A percentile compares a stretch with the other conserved stretches of the same genome.
phyloP scores from a whole-genome alignment of 35 echinoderm and acorn worm species.

The Heliocidaris erythrogramma region DNA sequence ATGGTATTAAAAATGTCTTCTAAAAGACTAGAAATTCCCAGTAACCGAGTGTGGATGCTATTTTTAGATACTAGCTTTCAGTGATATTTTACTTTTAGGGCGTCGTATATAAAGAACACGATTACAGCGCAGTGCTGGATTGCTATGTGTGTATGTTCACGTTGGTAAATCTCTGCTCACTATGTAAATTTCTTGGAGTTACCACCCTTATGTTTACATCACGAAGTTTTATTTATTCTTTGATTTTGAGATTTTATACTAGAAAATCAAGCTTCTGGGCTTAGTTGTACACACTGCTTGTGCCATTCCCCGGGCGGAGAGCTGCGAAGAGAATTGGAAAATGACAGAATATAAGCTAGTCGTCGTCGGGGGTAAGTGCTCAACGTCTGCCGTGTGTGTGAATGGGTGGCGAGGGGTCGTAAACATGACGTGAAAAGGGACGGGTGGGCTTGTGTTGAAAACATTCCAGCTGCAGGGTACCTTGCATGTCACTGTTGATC shows the following conservation, averaged over 20 bases:
- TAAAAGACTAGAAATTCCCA: constrained; percentile 23
- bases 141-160: neutral
- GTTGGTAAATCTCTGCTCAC: neutral
- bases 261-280: neutral
- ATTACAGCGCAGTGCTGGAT: neutral
- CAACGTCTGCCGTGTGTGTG: neutral
- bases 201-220: neutral
- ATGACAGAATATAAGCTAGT: constrained; percentile 48
- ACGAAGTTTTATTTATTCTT: neutral
- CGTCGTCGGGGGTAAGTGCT: constrained; percentile 22
- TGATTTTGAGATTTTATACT: neutral
- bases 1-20: neutral
- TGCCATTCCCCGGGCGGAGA: neutral
- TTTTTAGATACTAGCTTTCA: constrained; percentile 44
- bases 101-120: constrained; percentile 1
- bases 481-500: neutral
- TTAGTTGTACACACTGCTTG: neutral
- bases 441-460: neutral
- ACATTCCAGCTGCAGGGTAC: neutral
- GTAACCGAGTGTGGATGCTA: constrained; percentile 39
- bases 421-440: neutral
- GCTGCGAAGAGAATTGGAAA: constrained; percentile 18
- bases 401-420: neutral
- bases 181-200: neutral
- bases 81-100: constrained; percentile 35